Evolutionary conservation across 2,888 invertebrate species (phyloP).

Genomic region (Axea sp.): DNA sequence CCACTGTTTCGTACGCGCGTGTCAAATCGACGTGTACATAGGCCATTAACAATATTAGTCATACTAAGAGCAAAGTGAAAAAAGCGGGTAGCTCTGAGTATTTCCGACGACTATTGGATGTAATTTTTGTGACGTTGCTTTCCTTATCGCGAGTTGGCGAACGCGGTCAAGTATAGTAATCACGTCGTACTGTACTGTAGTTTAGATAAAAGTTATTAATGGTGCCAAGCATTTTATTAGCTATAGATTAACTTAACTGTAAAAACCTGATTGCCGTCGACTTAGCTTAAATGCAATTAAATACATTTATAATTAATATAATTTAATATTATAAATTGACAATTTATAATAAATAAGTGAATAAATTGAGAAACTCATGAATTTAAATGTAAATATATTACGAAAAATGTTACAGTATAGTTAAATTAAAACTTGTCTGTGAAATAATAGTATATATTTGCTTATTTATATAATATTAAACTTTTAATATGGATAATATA

Average conservation of each 20-base stretch:
- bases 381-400: no score
- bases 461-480: no score
- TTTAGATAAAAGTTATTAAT: constrained; percentile 38
- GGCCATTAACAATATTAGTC: constrained; percentile 14
- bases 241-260: constrained; percentile 33
- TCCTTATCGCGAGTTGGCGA: constrained; percentile 13
- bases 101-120: constrained; percentile 30
- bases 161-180: constrained; percentile 22
- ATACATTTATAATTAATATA: constrained; percentile 19
- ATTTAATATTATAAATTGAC: neutral
- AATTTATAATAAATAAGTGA: neutral
- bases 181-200: constrained; percentile 15
- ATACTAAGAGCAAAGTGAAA: constrained; percentile 47
- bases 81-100: constrained; percentile 20
- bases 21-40: constrained; percentile 31
- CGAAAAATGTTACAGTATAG: no score
- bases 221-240: constrained; percentile 24
- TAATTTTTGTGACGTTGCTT: constrained; percentile 36
- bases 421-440: no score
- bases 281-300: constrained; percentile 5
- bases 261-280: constrained; percentile 20
- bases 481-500: no score
- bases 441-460: no score
- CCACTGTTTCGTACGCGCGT: constrained; percentile 27
- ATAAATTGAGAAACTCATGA: no score